These are phyloP conservation scores for Mizuhopecten yessoensis DNA, from an alignment of 1,140 invertebrate species.

Conservation along the genomic window DNA sequence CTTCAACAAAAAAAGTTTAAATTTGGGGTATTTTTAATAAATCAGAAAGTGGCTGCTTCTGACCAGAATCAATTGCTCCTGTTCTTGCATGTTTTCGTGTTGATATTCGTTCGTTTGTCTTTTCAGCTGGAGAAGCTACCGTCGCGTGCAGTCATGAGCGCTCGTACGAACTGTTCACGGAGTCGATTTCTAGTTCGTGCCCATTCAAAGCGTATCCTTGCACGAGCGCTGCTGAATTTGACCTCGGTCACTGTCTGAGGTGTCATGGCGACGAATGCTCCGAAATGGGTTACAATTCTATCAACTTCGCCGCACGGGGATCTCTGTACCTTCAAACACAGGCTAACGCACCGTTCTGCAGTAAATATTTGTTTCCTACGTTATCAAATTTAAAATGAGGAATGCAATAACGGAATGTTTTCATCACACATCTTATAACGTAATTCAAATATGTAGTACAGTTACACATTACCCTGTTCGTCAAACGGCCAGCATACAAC, in stretches of 20 bases:
- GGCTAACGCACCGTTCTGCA: constrained; percentile 62
- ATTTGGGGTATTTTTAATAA: no score
- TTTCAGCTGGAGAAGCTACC: constrained; percentile 69
- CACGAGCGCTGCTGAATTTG: constrained; percentile 87
- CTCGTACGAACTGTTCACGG: constrained; percentile 93
- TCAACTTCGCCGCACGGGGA: constrained; percentile 63
- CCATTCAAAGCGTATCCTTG: constrained; percentile 89
- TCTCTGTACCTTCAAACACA: constrained; percentile 67
- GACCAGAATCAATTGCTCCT: no score
- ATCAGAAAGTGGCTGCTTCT: no score
- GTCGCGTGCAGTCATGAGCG: constrained; percentile 93
- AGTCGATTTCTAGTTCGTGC: constrained; percentile 90
- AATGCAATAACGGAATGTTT: no score
- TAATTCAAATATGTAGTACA: no score
- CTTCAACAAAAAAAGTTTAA: no score
- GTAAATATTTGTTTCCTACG: constrained; percentile 53
- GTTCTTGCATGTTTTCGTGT: no score
- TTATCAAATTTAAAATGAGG: no score
- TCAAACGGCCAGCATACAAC: no score
- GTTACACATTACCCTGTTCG: no score
- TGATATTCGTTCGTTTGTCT: no score
- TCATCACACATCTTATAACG: no score
- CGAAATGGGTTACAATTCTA: constrained; percentile 81
- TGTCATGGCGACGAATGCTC: constrained; percentile 91
- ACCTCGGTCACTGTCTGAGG: constrained; percentile 90